phyloP scores from a whole-genome alignment of 2,113 vertebrate genomes.

The Salvelinus namaycush region DNA sequence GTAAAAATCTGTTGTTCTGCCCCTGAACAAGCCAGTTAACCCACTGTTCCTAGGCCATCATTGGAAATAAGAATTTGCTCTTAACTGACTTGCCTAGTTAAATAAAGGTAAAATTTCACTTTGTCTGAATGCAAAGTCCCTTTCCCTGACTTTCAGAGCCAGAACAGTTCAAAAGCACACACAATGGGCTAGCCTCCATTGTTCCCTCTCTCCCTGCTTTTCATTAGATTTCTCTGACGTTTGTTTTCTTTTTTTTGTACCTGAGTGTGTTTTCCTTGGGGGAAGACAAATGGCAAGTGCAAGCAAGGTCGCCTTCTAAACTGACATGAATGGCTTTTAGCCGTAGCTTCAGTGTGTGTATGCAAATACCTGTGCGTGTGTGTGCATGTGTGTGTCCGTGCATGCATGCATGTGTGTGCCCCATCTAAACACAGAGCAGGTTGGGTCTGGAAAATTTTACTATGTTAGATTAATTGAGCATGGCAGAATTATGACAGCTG shows the following conservation, averaged over 20 bases:
- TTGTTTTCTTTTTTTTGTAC: slow-evolving; percentile 41
- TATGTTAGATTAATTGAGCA: slow-evolving; percentile 75
- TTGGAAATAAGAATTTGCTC: no score
- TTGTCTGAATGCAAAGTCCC: slow-evolving; percentile 37
- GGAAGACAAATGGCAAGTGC: slow-evolving; percentile 59
- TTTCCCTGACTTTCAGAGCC: slow-evolving; percentile 50
- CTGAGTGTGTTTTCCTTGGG: slow-evolving; percentile 57
- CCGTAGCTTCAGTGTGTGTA: slow-evolving; percentile 26
- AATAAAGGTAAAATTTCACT: neutral
- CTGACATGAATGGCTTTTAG: slow-evolving; percentile 47
- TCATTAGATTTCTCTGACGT: slow-evolving; percentile 61
- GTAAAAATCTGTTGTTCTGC: no score
- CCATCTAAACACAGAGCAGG: neutral
- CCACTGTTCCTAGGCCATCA: no score
- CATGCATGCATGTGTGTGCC: slow-evolving; percentile 20
- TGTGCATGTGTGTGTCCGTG: neutral
- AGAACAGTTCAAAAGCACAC: slow-evolving; percentile 59
- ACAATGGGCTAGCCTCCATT: slow-evolving; percentile 23
- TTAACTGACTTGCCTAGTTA: no score
- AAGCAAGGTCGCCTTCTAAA: slow-evolving; percentile 63
- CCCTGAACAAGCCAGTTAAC: no score
- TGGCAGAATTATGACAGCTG: slow-evolving; percentile 80
- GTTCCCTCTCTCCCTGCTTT: slow-evolving; percentile 61
- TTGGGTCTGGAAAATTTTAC: slow-evolving; percentile 72
- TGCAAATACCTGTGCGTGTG: slow-evolving; percentile 31